Evolutionary conservation across 2,888 invertebrate genomes (phyloP).

Genomic region (Celastrina argiolus): DNA sequence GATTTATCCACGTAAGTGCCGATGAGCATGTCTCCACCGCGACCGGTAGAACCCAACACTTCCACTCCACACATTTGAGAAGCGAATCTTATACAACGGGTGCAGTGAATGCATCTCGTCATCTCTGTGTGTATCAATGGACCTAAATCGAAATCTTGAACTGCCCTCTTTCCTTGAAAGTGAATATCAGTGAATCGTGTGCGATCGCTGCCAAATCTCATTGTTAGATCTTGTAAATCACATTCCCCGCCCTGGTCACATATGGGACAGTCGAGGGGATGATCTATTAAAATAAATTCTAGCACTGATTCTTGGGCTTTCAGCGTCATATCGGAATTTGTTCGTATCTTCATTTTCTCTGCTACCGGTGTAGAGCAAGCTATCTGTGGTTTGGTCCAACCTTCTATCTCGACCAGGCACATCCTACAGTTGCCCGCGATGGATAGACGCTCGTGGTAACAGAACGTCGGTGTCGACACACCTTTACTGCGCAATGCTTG

Average conservation of each 20-base stretch:
- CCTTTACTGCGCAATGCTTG: constrained; percentile 72
- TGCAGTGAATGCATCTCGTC: constrained; percentile 99
- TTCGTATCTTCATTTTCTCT: constrained; percentile 97
- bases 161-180: constrained; percentile 93
- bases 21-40: constrained; percentile 97
- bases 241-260: constrained; percentile 98
- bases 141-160: constrained; percentile 97
- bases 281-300: constrained; percentile 98
- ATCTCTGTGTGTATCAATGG: constrained; percentile 97
- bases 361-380: constrained; percentile 98
- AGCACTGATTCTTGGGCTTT: constrained; percentile 87
- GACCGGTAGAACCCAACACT: constrained; percentile 93
- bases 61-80: constrained; percentile 98
- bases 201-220: constrained; percentile 97
- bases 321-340: constrained; percentile 91
- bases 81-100: constrained; percentile 97
- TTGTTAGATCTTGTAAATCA: constrained; percentile 96
- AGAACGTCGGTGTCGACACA: constrained; percentile 89
- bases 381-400: constrained; percentile 96
- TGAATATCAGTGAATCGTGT: constrained; percentile 94
- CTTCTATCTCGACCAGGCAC: constrained; percentile 99
- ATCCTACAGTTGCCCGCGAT: constrained; percentile 99
- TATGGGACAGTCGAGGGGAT: constrained; percentile 99
- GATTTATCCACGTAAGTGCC: constrained; percentile 99
- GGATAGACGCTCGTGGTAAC: constrained; percentile 98